Evolutionary conservation across 2,797 vertebrate species (phyloP).

Genomic region (Muscicapa striata): DNA sequence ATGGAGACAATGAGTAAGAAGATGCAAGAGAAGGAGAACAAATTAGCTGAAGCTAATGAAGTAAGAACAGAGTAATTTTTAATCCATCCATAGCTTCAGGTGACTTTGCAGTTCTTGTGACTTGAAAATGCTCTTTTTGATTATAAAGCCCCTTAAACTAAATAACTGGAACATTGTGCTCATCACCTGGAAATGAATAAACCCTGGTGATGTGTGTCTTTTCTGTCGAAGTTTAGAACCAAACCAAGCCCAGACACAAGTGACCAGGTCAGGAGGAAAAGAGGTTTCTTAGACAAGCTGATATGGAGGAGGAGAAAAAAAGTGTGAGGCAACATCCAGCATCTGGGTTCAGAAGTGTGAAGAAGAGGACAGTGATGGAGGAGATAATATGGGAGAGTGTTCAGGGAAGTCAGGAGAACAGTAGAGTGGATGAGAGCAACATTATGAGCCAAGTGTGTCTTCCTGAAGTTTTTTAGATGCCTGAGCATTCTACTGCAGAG

Average conservation of each 20-base stretch:
- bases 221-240: background rate
- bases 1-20: constrained; percentile 83
- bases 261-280: background rate
- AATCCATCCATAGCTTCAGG: background rate
- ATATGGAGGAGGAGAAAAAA: background rate
- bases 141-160: background rate
- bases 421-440: background rate
- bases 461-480: background rate
- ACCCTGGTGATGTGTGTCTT: background rate
- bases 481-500: background rate
- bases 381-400: background rate
- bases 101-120: background rate
- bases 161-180: background rate
- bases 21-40: constrained; percentile 84
- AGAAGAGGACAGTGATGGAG: background rate
- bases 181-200: background rate
- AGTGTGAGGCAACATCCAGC: background rate
- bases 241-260: background rate
- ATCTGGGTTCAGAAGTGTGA: background rate
- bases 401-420: background rate
- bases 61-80: constrained; percentile 73
- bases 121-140: background rate
- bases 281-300: background rate
- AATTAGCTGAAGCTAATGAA: constrained; percentile 81
- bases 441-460: background rate